Base-by-base conservation (phyloP, 2,113 vertebrate species). In the Lagopus muta region DNA sequence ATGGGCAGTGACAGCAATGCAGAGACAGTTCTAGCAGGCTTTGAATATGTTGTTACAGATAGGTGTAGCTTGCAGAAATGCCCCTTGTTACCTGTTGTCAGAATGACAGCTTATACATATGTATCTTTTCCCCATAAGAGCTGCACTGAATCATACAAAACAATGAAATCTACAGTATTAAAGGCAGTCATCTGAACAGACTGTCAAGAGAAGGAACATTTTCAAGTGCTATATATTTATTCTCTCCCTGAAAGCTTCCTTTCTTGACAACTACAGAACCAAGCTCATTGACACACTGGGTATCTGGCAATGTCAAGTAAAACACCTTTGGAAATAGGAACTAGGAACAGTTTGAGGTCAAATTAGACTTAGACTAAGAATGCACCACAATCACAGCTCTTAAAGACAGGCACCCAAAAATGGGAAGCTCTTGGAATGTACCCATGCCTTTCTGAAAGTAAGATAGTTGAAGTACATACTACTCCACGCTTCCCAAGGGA, bases 401-500 rank as follows among this genome's bases (percentile, higher is more conserved):
- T 19, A 19, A 43, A 2, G 34, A 66, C 3, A 71, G 64, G 34
- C 32, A 74, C 32, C 22, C 47, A 40, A 4, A 24, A 86, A 42
- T 10, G 32, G 75, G 73, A 66, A 69, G 58, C 67, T 43, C 50
- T 13, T 67, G 38, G 61, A 76, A 77, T 36, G 89, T 13, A 60
- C 25, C 38, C 25, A 3, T 10, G 20, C 4, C 13, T 50, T 57
- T 76, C 71, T 60, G 43, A 8, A 42, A 94, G 72, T 57, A 64
- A 55, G 82, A 27, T 8, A 64, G 80, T 64, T 45, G 43, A 57
- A 83, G 91, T 76, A 38, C 15, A 34, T 3, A 27, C 13, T 22
- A 34, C 82, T 89, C 52, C n/a, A 34, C 4, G 4, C 43, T 25
- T 91, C 92, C 88, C 92, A 72, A 72, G 83, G 22, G 71, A 70